Percentiles rank a stretch among this genome's conserved stretches.
Conservation (phyloP, 1,140 invertebrate genomes). For the Rhynchophorus ferrugineus region DNA sequence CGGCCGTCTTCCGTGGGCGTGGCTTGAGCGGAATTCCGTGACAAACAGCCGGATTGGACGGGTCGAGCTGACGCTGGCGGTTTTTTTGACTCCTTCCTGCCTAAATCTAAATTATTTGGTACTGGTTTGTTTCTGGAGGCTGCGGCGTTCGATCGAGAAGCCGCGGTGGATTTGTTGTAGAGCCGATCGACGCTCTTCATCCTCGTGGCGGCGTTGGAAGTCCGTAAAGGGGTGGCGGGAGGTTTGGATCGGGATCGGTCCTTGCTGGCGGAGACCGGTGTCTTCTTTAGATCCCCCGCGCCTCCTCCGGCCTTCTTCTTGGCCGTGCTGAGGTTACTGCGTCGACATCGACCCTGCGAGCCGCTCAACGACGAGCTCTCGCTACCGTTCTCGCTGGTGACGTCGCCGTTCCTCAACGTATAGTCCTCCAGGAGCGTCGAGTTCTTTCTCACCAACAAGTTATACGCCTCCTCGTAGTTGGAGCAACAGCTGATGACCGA, state of each 20-base stretch:
- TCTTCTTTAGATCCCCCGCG: constrained; percentile 26
- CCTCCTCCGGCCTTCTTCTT: constrained; percentile 36
- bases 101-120: constrained; percentile 26
- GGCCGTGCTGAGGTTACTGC: constrained; percentile 22
- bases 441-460: constrained; percentile 44
- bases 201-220: constrained; percentile 48
- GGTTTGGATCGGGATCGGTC: constrained; percentile 31
- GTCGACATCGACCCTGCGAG: constrained; percentile 33
- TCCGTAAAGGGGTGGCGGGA: constrained; percentile 43
- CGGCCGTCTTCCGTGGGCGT: constrained; percentile 62
- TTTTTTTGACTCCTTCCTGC: constrained; percentile 25
- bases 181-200: constrained; percentile 32
- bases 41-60: constrained; percentile 9
- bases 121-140: constrained; percentile 17
- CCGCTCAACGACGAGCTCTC: constrained; percentile 63
- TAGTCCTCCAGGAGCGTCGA: constrained; percentile 42
- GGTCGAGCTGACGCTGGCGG: constrained; percentile 14
- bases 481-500: constrained; percentile 69
- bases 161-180: constrained; percentile 18
- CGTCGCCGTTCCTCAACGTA: constrained; percentile 43
- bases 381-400: constrained; percentile 62
- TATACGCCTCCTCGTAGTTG: constrained; percentile 55
- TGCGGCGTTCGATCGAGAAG: constrained; percentile 16
- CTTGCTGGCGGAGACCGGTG: constrained; percentile 39
- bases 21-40: constrained; percentile 31